Evolutionary conservation across 2,113 vertebrate genomes (phyloP), one percentile per base, ranked within the genome.

Genomic region (Leucopsar rothschildi): DNA sequence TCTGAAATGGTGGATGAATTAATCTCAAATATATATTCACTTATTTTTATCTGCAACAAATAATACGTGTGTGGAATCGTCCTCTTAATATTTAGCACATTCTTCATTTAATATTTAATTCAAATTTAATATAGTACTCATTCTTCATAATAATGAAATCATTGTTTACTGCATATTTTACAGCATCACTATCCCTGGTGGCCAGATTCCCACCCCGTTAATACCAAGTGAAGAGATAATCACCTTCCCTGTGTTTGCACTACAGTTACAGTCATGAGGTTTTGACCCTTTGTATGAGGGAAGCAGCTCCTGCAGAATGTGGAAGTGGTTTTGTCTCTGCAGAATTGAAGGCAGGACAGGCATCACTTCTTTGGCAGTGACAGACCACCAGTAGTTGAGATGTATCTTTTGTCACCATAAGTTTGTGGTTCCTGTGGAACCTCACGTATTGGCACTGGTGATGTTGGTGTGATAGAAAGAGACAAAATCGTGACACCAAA

Each of bases 101-200:
- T 90, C 52, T 82, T 95, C 80, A 81, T 95, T 95, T 90, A 96
- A 95, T 96, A 94, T 94, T 96, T 96, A 96, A 72, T 61, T 75
- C 44, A 90, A 86, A 88, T 92, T 65, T 88, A 81, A 91, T 93
- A 45, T n/a, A 55, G 42, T 88, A 47, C 37, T 95, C 80, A 81
- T 92, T 88, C 56, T 92, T 96, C 86, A 94, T 81, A 84, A 81
- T 86, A 95, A 92, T 78, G 80, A 86, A 96, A 69, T 95, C 33
- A 70, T 92, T 96, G 96, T 94, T 97, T 95, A 75, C 94, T 88
- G 91, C 80, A 70, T 94, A 59, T 86, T 93, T 93, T 88, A 78
- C 79, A 88, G 47, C 47, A 76, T 82, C 80, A 25, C 35, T 57
- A 2, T 81, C 92, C 77, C 86, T 93, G 40, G 69, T 86, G 76